Conservation (phyloP, 2,888 invertebrate genomes). For the Catocala sponsa region DNA sequence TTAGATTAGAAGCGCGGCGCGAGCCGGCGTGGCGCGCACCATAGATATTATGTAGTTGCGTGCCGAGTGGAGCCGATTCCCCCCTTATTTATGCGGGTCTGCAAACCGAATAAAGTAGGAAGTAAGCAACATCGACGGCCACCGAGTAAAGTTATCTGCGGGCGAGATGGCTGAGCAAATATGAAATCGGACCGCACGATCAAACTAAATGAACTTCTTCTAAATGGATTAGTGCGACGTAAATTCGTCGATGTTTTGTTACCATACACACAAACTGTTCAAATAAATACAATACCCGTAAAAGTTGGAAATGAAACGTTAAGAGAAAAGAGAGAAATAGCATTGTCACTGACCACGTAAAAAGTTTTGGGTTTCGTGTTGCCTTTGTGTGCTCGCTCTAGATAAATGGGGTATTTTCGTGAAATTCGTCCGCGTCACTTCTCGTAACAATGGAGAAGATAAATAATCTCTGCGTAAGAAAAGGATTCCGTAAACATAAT, state of each 20-base stretch:
- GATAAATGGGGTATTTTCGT: slow-evolving; percentile 86
- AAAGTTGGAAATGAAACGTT: slow-evolving; percentile 79
- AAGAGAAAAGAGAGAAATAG: slow-evolving; percentile 82
- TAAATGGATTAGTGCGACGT: slow-evolving; percentile 58
- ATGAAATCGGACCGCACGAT: slow-evolving; percentile 70
- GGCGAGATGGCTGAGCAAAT: slow-evolving; percentile 76
- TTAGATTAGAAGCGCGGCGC: slow-evolving; percentile 51
- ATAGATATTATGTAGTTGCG: slow-evolving; percentile 64
- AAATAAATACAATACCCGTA: slow-evolving; percentile 72
- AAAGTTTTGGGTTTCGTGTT: slow-evolving; percentile 86
- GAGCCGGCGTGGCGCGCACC: slow-evolving; percentile 30
- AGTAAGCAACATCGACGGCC: slow-evolving; percentile 69
- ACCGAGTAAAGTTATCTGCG: slow-evolving; percentile 79
- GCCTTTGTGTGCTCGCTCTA: slow-evolving; percentile 83
- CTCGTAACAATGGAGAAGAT: slow-evolving; percentile 85
- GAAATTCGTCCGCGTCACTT: slow-evolving; percentile 86
- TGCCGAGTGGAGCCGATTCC: slow-evolving; percentile 62
- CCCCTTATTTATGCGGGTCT: slow-evolving; percentile 81
- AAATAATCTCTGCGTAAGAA: slow-evolving; percentile 86
- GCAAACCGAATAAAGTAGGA: slow-evolving; percentile 79
- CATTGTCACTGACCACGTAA: slow-evolving; percentile 86
- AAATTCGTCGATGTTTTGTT: slow-evolving; percentile 57
- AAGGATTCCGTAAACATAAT: slow-evolving; percentile 87
- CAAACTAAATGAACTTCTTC: slow-evolving; percentile 65
- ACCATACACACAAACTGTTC: slow-evolving; percentile 54